Percentiles rank a stretch among this genome's conserved stretches.
phyloP scores from a whole-genome alignment of 2,797 vertebrate genomes.

The Anomalospiza imberbis region DNA sequence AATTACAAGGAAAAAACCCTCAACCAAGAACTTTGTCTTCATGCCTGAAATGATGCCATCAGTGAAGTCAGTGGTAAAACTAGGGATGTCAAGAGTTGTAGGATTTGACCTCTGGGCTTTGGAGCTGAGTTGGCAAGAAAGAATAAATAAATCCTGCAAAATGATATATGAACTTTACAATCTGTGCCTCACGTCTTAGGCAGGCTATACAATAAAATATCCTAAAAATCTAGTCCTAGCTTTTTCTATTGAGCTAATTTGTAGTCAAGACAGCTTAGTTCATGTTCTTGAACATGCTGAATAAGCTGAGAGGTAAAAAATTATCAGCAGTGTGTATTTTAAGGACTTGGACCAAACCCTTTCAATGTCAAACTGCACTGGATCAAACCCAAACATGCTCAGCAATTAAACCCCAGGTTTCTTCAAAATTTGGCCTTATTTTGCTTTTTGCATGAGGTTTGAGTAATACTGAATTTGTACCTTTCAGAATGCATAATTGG shows the following conservation, averaged over 20 bases:
- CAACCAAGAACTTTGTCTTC: background rate
- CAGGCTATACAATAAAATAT: slow-evolving; percentile 1
- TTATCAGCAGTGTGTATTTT: background rate
- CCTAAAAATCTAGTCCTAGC: background rate
- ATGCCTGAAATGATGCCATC: slow-evolving; percentile 24
- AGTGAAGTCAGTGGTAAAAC: slow-evolving; percentile 31
- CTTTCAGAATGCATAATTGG: background rate
- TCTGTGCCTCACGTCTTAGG: background rate
- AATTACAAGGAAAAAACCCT: background rate
- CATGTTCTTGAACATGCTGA: background rate
- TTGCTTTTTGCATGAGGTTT: background rate
- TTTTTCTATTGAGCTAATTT: background rate
- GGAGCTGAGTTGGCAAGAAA: slow-evolving; percentile 13
- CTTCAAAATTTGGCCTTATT: background rate
- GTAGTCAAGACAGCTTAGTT: background rate
- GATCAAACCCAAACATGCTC: background rate
- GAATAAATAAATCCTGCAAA: slow-evolving; percentile 35
- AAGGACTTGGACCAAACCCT: background rate
- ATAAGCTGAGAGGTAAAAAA: slow-evolving; percentile 3
- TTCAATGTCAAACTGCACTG: background rate
- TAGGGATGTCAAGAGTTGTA: background rate
- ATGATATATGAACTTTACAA: slow-evolving; percentile 10
- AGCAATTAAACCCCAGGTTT: background rate
- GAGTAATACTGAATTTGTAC: background rate
- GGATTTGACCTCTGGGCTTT: slow-evolving; percentile 15